Percentiles rank a stretch among this genome's conserved stretches.
These are phyloP conservation scores for Acleris holmiana DNA, from an alignment of 2,888 invertebrate species.

Conservation along the genomic window DNA sequence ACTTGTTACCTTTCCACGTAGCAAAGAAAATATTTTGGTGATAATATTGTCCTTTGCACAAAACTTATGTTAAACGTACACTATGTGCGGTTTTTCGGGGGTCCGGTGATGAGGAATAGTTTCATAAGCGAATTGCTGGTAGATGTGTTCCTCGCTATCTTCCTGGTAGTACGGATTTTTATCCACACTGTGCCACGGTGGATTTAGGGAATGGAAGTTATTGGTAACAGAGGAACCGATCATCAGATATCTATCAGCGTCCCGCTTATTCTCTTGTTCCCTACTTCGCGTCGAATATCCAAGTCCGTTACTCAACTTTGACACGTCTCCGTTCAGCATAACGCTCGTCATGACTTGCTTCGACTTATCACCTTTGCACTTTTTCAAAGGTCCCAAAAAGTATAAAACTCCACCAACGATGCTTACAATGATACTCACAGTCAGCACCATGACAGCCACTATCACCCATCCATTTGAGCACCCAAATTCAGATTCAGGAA, in stretches of 20 bases:
- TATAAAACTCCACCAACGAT: conserved; percentile 78
- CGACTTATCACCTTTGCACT: conserved; percentile 81
- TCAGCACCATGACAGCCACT: conserved; percentile 79
- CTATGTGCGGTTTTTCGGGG: conserved; percentile 84
- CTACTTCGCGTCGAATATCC: conserved; percentile 78
- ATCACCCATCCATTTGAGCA: conserved; percentile 86
- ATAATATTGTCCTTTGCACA: conserved; percentile 69
- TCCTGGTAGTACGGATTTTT: conserved; percentile 79
- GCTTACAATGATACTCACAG: conserved; percentile 82
- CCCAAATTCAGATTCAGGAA: conserved; percentile 86
- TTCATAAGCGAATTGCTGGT: conserved; percentile 81
- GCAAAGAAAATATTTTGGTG: conserved; percentile 66
- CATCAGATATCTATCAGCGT: conserved; percentile 80
- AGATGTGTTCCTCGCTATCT: conserved; percentile 80
- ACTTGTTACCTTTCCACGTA: conserved; percentile 58
- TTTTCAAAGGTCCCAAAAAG: conserved; percentile 79
- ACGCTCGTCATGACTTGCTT: conserved; percentile 83
- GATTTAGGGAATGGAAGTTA: conserved; percentile 80
- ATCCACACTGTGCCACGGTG: conserved; percentile 81
- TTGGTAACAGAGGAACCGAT: conserved; percentile 80
- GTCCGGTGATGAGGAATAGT: conserved; percentile 81
- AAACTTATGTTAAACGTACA: conserved; percentile 84
- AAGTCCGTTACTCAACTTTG: conserved; percentile 78
- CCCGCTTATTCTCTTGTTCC: conserved; percentile 77
- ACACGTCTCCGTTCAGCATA: conserved; percentile 80